phyloP scores from a whole-genome alignment of 2,113 vertebrate genomes.

The Pandion haliaetus region DNA sequence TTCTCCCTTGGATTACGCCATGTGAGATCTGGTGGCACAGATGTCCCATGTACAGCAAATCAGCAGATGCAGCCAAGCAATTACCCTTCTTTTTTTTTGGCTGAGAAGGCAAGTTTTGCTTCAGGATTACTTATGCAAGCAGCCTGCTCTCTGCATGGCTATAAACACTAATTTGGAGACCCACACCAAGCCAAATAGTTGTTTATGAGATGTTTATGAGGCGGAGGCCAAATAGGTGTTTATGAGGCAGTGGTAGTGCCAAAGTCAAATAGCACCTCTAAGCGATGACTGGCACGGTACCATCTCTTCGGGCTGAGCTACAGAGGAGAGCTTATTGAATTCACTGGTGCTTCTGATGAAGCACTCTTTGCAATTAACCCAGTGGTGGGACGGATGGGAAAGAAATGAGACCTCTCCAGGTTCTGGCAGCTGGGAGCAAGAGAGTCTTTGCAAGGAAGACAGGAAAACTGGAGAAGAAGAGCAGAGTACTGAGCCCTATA shows the following conservation, averaged over 20 bases:
- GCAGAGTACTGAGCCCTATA: rapidly evolving
- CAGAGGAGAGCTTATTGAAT: not conserved
- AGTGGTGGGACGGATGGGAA: not conserved
- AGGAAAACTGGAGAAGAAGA: not conserved
- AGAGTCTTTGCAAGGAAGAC: not conserved
- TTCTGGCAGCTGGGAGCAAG: not conserved
- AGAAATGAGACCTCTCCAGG: not conserved
- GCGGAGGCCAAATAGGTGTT: conserved; percentile 18
- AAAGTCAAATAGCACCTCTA: conserved; percentile 43
- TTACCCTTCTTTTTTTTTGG: not conserved
- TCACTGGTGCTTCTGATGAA: not conserved
- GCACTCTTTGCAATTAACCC: not conserved
- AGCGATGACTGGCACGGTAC: not conserved
- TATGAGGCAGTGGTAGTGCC: conserved; percentile 27
- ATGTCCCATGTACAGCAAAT: not conserved
- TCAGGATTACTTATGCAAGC: conserved; percentile 31
- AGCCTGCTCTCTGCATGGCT: not conserved
- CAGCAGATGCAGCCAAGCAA: not conserved
- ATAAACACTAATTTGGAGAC: conserved; percentile 60
- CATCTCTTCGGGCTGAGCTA: conserved; percentile 40
- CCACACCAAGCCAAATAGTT: conserved; percentile 30
- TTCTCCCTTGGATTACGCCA: not conserved
- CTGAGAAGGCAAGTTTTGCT: conserved; percentile 34
- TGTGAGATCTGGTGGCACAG: rapidly evolving
- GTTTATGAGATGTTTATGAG: conserved; percentile 59